phyloP scores from a whole-genome alignment of 2,888 invertebrate genomes.

The Morinoia aosen region DNA sequence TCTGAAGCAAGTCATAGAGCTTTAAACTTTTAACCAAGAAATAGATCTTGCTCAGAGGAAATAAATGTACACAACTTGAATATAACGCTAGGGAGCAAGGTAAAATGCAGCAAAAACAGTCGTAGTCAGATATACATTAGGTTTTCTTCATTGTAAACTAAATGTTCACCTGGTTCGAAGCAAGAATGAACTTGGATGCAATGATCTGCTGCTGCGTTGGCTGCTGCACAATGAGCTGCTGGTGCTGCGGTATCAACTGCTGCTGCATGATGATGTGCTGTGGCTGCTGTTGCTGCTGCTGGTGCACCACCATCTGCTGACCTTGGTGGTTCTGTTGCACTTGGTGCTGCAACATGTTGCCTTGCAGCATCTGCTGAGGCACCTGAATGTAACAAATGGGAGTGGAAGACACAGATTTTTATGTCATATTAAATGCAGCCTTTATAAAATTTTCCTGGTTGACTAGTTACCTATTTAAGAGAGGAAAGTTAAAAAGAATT shows the following conservation, averaged over 20 bases:
- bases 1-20: neutral
- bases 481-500: no score
- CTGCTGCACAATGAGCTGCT: constrained; percentile 53
- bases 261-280: constrained; percentile 54
- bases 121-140: neutral
- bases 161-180: constrained; percentile 20
- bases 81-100: neutral
- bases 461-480: no score
- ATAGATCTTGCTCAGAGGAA: neutral
- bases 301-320: constrained; percentile 59
- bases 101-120: neutral
- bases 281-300: constrained; percentile 29
- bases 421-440: no score
- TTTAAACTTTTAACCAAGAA: neutral
- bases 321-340: constrained; percentile 55
- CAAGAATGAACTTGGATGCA: constrained; percentile 8
- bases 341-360: neutral
- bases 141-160: neutral
- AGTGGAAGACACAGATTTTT: neutral
- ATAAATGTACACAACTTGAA: neutral
- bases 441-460: no score
- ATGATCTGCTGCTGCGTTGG: constrained; percentile 38
- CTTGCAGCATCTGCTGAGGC: constrained; percentile 34
- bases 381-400: neutral
- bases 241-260: constrained; percentile 58